Conservation (phyloP, 2,888 invertebrate genomes). For the Hirtodrosophila histrioides region DNA sequence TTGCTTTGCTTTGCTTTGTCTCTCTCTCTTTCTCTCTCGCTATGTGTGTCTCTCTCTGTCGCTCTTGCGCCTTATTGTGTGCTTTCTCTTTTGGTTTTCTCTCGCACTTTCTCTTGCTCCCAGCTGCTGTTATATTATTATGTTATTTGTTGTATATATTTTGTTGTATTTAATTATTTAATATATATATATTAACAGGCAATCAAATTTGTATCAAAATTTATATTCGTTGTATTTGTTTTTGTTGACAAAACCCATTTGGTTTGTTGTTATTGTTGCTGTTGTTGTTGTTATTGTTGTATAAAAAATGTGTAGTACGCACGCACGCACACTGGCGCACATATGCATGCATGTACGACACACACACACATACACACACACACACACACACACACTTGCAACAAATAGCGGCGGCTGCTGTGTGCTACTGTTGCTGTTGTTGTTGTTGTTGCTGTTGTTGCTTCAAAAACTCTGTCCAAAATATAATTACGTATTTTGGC, state of each 20-base stretch:
- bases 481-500: slow-evolving; percentile 50
- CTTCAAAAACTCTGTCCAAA: slow-evolving; percentile 35
- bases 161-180: slow-evolving; percentile 7
- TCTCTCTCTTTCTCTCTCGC: slow-evolving; percentile 7
- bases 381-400: slow-evolving; percentile 19
- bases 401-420: slow-evolving; percentile 28
- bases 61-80: slow-evolving; percentile 11
- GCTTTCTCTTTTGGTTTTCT: no score
- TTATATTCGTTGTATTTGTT: slow-evolving; percentile 58
- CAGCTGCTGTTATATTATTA: slow-evolving; percentile 55
- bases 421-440: slow-evolving; percentile 5
- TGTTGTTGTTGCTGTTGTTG: slow-evolving; percentile 1
- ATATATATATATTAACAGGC: not conserved
- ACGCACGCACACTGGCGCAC: slow-evolving; percentile 27
- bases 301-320: slow-evolving; percentile 21
- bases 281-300: slow-evolving; percentile 16
- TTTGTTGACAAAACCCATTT: slow-evolving; percentile 45
- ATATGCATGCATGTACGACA: slow-evolving; percentile 20
- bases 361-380: slow-evolving; percentile 25
- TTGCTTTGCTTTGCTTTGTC: not conserved
- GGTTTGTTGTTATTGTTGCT: slow-evolving; percentile 21
- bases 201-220: slow-evolving; percentile 42
- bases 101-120: slow-evolving; percentile 1
- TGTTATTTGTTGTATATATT: slow-evolving; percentile 5
- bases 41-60: not conserved